Percentiles rank a stretch among this genome's conserved stretches.
phyloP scores from a whole-genome alignment of 2,113 vertebrate genomes.

The Uria lomvia region DNA sequence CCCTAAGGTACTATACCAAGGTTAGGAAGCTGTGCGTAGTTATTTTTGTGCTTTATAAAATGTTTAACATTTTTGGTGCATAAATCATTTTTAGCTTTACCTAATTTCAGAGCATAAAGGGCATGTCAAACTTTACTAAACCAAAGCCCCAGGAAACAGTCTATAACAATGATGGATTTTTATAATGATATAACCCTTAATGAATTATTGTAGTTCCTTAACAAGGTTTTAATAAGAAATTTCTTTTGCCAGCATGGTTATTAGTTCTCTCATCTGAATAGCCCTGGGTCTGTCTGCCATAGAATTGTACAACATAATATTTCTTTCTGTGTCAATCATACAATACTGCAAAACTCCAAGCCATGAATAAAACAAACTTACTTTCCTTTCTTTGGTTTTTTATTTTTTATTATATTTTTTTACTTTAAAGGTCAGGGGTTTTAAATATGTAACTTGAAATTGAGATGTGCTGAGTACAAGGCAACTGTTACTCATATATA shows the following conservation, averaged over 20 bases:
- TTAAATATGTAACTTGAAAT: constrained; percentile 41
- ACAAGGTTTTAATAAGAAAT: constrained; percentile 72
- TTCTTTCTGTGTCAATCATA: constrained; percentile 68
- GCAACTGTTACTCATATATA: constrained; percentile 5
- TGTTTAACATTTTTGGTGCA: constrained; percentile 37
- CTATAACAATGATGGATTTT: constrained; percentile 69
- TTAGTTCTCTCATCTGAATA: constrained; percentile 67
- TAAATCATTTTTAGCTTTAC: constrained; percentile 68
- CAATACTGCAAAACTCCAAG: constrained; percentile 5
- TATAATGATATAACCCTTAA: constrained; percentile 73
- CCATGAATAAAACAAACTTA: constrained; percentile 44
- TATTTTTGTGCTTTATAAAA: constrained; percentile 60
- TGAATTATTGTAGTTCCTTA: constrained; percentile 71
- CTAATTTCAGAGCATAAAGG: constrained; percentile 66
- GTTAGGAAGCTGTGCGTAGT: constrained; percentile 10
- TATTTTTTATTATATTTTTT: background rate
- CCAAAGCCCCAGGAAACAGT: constrained; percentile 38
- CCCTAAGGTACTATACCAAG: background rate
- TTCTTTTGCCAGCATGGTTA: constrained; percentile 62
- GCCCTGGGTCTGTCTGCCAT: constrained; percentile 48
- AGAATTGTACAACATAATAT: constrained; percentile 63
- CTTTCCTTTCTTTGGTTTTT: background rate
- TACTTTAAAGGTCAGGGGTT: background rate
- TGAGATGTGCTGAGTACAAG: background rate
- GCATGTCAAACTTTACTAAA: constrained; percentile 69